Percentiles rank a stretch among this genome's conserved stretches.
Conservation (phyloP, 2,113 vertebrate species). For the Malurus cyaneus region DNA sequence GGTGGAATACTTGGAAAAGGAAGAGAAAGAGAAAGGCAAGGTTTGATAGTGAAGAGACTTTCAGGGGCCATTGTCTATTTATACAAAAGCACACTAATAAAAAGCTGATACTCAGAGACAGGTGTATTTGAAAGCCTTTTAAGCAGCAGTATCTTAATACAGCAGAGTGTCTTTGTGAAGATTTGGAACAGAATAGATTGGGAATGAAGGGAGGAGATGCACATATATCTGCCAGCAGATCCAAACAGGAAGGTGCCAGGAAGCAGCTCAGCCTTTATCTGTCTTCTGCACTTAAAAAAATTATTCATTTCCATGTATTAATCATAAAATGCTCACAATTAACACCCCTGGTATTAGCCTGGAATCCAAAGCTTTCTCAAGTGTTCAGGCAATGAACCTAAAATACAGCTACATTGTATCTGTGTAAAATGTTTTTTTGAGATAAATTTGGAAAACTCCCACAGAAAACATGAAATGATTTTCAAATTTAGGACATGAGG, state of each 20-base stretch:
- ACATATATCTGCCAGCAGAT: not conserved
- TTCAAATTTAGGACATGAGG: not conserved
- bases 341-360: not conserved
- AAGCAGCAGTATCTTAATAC: not conserved
- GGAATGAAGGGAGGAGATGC: not conserved
- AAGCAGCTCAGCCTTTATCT: not conserved
- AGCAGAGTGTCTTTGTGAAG: not conserved
- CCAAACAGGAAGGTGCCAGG: not conserved
- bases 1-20: not conserved
- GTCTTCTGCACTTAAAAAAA: not conserved
- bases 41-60: not conserved
- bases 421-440: not conserved
- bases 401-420: not conserved
- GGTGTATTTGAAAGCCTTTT: not conserved
- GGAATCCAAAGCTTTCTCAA: not conserved
- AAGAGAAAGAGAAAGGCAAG: not conserved
- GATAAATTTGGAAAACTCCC: not conserved
- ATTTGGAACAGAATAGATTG: not conserved
- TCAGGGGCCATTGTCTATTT: not conserved
- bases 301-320: not conserved
- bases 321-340: not conserved
- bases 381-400: not conserved
- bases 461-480: not conserved
- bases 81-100: not conserved
- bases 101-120: not conserved